Conservation (phyloP, 2,888 invertebrate species). For the Molorchus minor region DNA sequence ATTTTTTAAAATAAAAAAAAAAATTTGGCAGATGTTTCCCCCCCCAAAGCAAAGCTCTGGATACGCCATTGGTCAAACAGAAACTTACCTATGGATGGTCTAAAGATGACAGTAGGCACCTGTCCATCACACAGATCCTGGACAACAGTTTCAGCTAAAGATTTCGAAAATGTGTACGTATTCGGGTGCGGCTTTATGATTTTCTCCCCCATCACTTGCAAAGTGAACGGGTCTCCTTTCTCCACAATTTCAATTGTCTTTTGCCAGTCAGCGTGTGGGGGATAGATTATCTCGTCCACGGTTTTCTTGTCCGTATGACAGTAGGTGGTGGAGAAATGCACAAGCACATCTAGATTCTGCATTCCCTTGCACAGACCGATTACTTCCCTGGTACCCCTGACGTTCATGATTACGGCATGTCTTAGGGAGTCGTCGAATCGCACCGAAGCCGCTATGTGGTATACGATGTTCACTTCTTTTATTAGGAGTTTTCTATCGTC, state of each 20-base stretch:
- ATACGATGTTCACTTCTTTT: slow-evolving; percentile 73
- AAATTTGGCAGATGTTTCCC: no score
- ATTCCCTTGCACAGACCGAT: slow-evolving; percentile 69
- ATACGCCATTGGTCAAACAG: no score
- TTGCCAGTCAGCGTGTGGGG: slow-evolving; percentile 74
- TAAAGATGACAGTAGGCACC: slow-evolving; percentile 79
- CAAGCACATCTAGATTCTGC: slow-evolving; percentile 64
- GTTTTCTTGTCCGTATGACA: slow-evolving; percentile 76
- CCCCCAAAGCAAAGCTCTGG: no score
- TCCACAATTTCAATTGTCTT: slow-evolving; percentile 73
- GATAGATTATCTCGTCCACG: slow-evolving; percentile 81
- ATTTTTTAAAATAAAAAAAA: no score
- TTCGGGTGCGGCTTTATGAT: slow-evolving; percentile 77
- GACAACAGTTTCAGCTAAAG: slow-evolving; percentile 83
- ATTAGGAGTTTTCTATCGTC: slow-evolving; percentile 64
- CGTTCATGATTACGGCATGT: slow-evolving; percentile 70
- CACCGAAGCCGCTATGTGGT: slow-evolving; percentile 83
- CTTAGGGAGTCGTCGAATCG: slow-evolving; percentile 83
- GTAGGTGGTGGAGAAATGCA: slow-evolving; percentile 90
- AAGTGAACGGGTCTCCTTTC: slow-evolving; percentile 65
- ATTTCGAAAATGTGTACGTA: slow-evolving; percentile 91
- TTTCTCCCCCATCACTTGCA: slow-evolving; percentile 70
- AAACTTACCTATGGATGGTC: slow-evolving; percentile 93
- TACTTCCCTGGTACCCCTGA: slow-evolving; percentile 72
- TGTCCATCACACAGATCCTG: slow-evolving; percentile 67